Percentiles rank a stretch among this genome's conserved stretches.
phyloP scores from a whole-genome alignment of 2,797 vertebrate species.

The Cottoperca gobio region DNA sequence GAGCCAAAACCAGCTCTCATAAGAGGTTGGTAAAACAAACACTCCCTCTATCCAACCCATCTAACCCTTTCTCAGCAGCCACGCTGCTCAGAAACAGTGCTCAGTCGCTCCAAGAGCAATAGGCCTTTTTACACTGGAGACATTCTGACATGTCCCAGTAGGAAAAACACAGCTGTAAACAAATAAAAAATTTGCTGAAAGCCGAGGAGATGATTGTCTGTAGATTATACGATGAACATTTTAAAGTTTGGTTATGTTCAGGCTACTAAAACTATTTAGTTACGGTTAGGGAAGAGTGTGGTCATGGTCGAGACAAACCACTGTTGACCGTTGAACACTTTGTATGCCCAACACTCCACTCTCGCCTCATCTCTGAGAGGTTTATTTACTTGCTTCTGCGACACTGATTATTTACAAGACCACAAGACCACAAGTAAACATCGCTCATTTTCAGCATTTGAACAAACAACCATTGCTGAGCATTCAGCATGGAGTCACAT shows the following conservation, averaged over 20 bases:
- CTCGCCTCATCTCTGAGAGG: too few species aligned
- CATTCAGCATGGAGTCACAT: too few species aligned
- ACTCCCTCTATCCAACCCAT: constrained; percentile 41
- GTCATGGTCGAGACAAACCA: too few species aligned
- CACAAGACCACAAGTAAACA: neutral
- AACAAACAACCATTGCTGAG: neutral
- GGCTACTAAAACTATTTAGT: too few species aligned
- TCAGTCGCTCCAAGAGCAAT: neutral
- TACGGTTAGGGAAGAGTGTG: too few species aligned
- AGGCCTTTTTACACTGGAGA: neutral
- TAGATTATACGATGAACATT: too few species aligned
- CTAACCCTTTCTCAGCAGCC: constrained; percentile 37
- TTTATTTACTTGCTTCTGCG: neutral
- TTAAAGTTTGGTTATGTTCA: too few species aligned
- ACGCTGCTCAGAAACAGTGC: constrained; percentile 15
- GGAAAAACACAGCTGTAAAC: neutral
- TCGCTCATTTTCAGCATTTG: neutral
- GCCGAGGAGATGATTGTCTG: too few species aligned
- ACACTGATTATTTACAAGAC: neutral
- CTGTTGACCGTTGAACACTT: too few species aligned
- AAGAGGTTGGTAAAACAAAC: constrained; percentile 63
- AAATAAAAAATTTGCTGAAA: too few species aligned
- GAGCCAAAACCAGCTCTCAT: constrained; percentile 64
- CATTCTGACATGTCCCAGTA: neutral
- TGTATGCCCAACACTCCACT: too few species aligned